Base-by-base conservation (phyloP, 1,140 invertebrate species). In the Hesperophylax magnus region DNA sequence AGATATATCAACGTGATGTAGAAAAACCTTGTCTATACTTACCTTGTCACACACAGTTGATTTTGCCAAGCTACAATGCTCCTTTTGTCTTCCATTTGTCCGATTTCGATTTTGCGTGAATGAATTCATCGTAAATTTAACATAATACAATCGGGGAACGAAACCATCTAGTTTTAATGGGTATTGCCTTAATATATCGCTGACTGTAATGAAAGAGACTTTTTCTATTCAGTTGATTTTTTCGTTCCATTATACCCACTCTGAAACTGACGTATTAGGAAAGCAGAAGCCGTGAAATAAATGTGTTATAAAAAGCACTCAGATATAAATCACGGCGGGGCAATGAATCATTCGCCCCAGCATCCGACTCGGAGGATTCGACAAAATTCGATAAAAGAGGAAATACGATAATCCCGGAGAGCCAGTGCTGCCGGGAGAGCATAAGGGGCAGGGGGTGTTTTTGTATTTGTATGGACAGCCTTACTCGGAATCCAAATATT, bases 301-400 rank as follows among this genome's bases (percentile, higher is more conserved):
- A 81, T 77, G 79, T 77, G 79, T 81, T 81, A 81, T 81, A 81
- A 81, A 80, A 79, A 81, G 72, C 72, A 81, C 79, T 74, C 74
- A 18, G 72, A 81, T 77, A 81, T 81, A 81, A 81, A 81, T 81
- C 79, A 81, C 79, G 63, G 47, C 63, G 0, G 54, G 53, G 72
- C 79, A 74, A 81, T 81, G 79, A 81, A 81, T 81, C 79, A 81
- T 81, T 77, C 72, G 61, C 65, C 56, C 79, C 79, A 58, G 58
- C 79, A 80, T 80, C 72, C 79, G 74, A 77, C 47, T 63, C 69
- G 78, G 63, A 80, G 78, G 78, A 80, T 81, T 81, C 72, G 79
- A 81, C 75, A 76, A 77, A 81, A 81, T 81, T 81, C 79, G 79
- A 77, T 81, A 81, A 81, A 81, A 81, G 79, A 77, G 79, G 75